Conservation (phyloP, 1,140 invertebrate genomes). For the Tetragnatha versicolor region DNA sequence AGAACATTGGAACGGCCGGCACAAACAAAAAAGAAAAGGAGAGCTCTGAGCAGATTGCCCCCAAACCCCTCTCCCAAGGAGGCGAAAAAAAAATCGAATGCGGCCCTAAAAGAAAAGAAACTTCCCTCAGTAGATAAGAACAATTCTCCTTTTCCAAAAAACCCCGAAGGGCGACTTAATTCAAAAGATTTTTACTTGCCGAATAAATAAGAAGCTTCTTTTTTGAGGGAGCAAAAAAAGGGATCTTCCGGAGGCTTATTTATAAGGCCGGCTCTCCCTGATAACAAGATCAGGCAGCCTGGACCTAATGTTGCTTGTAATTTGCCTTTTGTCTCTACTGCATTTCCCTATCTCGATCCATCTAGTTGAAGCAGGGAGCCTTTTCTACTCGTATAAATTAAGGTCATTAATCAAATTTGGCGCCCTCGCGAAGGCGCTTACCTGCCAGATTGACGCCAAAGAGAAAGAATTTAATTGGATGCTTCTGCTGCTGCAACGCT, state of each 20-base stretch:
- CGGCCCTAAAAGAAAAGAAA: slow-evolving; percentile 19
- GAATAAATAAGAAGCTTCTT: slow-evolving; percentile 39
- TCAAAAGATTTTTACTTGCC: slow-evolving; percentile 39
- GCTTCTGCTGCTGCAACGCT: neutral
- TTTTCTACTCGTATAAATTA: slow-evolving; percentile 4
- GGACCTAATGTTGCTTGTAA: slow-evolving; percentile 31
- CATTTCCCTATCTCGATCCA: neutral
- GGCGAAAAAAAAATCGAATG: slow-evolving; percentile 4
- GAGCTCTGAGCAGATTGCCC: slow-evolving; percentile 24
- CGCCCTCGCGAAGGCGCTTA: too few species aligned
- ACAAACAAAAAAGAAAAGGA: neutral
- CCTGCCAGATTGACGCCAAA: neutral
- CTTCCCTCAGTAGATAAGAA: slow-evolving; percentile 27
- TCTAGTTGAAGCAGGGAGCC: neutral
- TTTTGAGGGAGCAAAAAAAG: slow-evolving; percentile 4
- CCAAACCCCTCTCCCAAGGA: slow-evolving; percentile 18
- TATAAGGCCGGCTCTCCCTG: slow-evolving; percentile 15
- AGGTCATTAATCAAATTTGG: slow-evolving; percentile 25
- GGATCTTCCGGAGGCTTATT: slow-evolving; percentile 20
- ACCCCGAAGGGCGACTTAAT: slow-evolving; percentile 24
- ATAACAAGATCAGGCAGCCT: slow-evolving; percentile 30
- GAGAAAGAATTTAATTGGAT: neutral
- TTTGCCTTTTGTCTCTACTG: slow-evolving; percentile 32
- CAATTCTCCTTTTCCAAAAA: slow-evolving; percentile 13
- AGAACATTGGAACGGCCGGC: too few species aligned